Base-by-base conservation (phyloP, 2,888 invertebrate species). In the Erebia aethiops region DNA sequence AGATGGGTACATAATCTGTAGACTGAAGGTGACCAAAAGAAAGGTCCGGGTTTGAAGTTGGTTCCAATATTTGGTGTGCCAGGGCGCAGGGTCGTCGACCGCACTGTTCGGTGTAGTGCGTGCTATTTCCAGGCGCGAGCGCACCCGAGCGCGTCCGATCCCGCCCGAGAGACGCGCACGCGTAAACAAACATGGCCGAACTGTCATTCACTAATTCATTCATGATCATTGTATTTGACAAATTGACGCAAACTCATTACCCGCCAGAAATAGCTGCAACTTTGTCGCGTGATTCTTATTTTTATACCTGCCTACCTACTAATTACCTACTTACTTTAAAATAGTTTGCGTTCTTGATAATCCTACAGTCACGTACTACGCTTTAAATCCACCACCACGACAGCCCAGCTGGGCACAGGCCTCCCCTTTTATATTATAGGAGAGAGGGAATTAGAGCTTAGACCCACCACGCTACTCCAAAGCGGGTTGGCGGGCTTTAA, bases 141-240 rank as follows among this genome's bases (percentile, higher is more conserved):
- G 81, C 75, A 16, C 9, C 43, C 67, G 57, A 62, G 46, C 46
- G 82, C 86, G 80, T 78, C 87, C 89, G 91, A 88, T 80, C 79
- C 78, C 76, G 77, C 78, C 87, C 90, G 90, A 89, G 84, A 83
- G 84, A 73, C 87, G 89, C 90, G 91, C 92, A 92, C 91, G 92
- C 91, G 91, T 87, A 92, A 91, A 92, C 91, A 93, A 91, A 91
- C 87, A 91, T 91, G 91, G 89, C 89, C 81, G 89, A 89, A 87
- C 88, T 92, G 91, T 92, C 93, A 93, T 92, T 92, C 91, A 91
- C 82, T 89, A 90, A 91, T 90, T 91, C 93, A 92, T 92, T 93
- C 92, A 92, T 90, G 82, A 89, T 87, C 86, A 88, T 87, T 89
- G 87, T 87, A 87, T 86, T 88, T 89, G 88, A 88, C 88, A 87